phyloP scores from a whole-genome alignment of 2,888 invertebrate species.

The Lagria hirta region DNA sequence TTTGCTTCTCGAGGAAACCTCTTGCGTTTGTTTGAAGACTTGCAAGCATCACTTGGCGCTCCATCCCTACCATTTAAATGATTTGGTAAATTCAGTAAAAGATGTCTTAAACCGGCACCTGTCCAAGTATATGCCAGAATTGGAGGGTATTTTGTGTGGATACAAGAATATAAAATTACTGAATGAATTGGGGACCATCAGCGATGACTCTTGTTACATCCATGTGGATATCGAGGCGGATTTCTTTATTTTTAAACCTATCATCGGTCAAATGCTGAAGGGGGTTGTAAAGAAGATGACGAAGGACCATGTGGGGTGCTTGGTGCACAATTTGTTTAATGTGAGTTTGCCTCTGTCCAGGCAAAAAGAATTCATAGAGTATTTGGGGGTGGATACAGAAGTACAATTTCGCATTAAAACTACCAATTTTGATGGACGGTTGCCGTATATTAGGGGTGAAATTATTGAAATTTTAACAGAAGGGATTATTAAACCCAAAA shows the following conservation, averaged over 20 bases:
- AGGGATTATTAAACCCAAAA: not conserved
- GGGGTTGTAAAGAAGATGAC: conserved; percentile 70
- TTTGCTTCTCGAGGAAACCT: conserved; percentile 10
- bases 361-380: conserved; percentile 53
- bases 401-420: conserved; percentile 62
- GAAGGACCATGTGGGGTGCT: conserved; percentile 65
- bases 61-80: conserved; percentile 13
- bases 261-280: conserved; percentile 61
- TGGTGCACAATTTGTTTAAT: conserved; percentile 71
- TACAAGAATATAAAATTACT: conserved; percentile 66
- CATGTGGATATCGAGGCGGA: conserved; percentile 69
- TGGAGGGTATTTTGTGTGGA: conserved; percentile 67
- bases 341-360: conserved; percentile 66
- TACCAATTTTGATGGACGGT: conserved; percentile 60
- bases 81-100: conserved; percentile 13
- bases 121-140: conserved; percentile 54
- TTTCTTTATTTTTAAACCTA: conserved; percentile 69
- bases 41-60: conserved; percentile 8
- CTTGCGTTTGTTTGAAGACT: conserved; percentile 7
- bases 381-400: conserved; percentile 61
- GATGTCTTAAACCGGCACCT: conserved; percentile 9
- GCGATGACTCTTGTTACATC: conserved; percentile 64
- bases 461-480: conserved; percentile 50
- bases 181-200: conserved; percentile 60
- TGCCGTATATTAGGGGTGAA: conserved; percentile 67